Conservation (phyloP, 2,797 vertebrate species). For the Tolypeutes matacus region DNA sequence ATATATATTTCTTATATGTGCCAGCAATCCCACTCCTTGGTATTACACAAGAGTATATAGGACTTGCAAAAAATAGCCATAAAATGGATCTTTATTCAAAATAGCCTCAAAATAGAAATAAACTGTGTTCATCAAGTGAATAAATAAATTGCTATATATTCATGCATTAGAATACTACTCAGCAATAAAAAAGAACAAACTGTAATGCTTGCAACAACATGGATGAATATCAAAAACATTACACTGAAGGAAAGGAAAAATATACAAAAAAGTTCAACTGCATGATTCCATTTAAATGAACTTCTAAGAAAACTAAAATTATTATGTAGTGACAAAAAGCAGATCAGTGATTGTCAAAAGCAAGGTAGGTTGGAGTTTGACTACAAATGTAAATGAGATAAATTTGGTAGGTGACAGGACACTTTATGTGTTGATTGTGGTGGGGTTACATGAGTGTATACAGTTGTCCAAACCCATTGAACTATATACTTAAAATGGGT, state of each 20-base stretch:
- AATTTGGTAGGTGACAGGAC: rapidly evolving
- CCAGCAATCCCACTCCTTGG: background rate
- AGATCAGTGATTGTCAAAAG: rapidly evolving
- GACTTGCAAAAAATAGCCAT: background rate
- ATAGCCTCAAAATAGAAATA: background rate
- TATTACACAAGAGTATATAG: background rate
- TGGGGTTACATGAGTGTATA: rapidly evolving
- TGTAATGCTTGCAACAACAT: background rate
- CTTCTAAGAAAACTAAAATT: background rate
- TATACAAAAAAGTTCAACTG: background rate
- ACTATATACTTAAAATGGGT: background rate
- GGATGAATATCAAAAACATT: background rate
- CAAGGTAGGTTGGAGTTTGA: too few relatives aligned
- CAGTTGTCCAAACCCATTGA: background rate
- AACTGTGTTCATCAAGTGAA: background rate
- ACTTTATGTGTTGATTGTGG: rapidly evolving
- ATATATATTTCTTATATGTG: background rate
- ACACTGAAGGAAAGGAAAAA: background rate
- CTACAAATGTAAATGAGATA: background rate
- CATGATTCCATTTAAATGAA: background rate
- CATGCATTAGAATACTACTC: too few relatives aligned
- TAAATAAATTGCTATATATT: rapidly evolving
- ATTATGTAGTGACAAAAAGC: background rate
- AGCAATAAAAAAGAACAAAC: background rate
- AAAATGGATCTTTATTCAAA: background rate